Evolutionary conservation across 2,888 invertebrate species (phyloP), one percentile per base, ranked within the genome.

Genomic region (Tineola bisselliella): DNA sequence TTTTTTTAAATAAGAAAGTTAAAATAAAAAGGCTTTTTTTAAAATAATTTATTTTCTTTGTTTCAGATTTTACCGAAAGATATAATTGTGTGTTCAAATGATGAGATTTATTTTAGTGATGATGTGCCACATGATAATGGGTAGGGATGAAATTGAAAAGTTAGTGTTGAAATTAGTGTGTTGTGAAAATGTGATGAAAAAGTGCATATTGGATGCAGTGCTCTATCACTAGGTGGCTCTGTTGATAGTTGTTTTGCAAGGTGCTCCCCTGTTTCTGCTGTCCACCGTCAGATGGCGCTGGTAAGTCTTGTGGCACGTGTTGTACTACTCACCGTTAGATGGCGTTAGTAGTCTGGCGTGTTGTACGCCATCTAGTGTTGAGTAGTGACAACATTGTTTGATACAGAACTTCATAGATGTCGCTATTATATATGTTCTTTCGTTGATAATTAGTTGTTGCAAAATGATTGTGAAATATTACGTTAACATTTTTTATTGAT

Each of bases 181-280:
- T 67, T 65, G 65, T 63, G 60, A 63, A 63, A 64, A 70, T 68
- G 75, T 79, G 75, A 70, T 70, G 13, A 63, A 68, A 69, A 43
- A 69, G 79, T 81, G 79, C 70, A 70, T 70, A 73, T 80, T 84
- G 86, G 86, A 87, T 87, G 86, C 86, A 86, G 87, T 86, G 87
- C 71, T 79, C 66, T 69, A 70, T 17, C 69, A 64, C 72, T 72
- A 84, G 84, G 81, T 83, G 80, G 79, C 81, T 79, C 70, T 79
- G 75, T 72, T 75, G 65, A 73, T 67, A 72, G 76, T 69, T 77
- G 73, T 79, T 70, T 74, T 67, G 64, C 69, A 78, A 77, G 74
- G 68, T 67, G 64, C 64, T 25, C 6, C 6, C 25, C 6, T 71
- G 66, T 69, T 80, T 74, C 66, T 15, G 72, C 82, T 74, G 74